phyloP scores from a whole-genome alignment of 2,888 invertebrate species.

The Cabera pusaria region DNA sequence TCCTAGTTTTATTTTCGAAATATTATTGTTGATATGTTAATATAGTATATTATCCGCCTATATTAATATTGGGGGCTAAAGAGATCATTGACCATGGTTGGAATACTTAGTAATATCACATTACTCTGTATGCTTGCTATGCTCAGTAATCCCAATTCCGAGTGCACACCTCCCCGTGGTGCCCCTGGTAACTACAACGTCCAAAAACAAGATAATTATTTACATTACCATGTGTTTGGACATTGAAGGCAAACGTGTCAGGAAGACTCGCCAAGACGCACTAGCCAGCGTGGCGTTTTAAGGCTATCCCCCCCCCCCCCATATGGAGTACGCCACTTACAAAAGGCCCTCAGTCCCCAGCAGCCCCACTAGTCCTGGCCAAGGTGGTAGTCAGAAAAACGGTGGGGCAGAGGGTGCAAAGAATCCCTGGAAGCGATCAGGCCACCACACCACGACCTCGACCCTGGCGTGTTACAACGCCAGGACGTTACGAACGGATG shows the following conservation, averaged over 20 bases:
- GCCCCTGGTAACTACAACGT: not conserved
- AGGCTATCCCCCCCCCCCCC: slow-evolving; percentile 4
- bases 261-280: slow-evolving; percentile 7
- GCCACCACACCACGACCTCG: too few relatives aligned
- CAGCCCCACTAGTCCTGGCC: slow-evolving; percentile 22
- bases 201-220: not conserved
- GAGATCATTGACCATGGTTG: too few relatives aligned
- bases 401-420: slow-evolving; percentile 21
- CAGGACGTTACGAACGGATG: too few relatives aligned
- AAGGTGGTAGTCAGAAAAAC: slow-evolving; percentile 24
- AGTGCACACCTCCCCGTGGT: not conserved
- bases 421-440: too few relatives aligned
- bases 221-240: not conserved
- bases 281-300: slow-evolving; percentile 7
- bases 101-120: too few relatives aligned
- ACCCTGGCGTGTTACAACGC: too few relatives aligned
- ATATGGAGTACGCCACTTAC: slow-evolving; percentile 3
- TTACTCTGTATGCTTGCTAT: not conserved
- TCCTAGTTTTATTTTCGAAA: too few relatives aligned
- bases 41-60: too few relatives aligned
- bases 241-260: not conserved
- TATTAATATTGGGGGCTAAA: too few relatives aligned
- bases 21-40: too few relatives aligned
- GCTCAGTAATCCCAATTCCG: slow-evolving; percentile 25
- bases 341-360: slow-evolving; percentile 26